These are phyloP conservation scores for Bubo scandiacus DNA, from an alignment of 2,113 vertebrate genomes.

Conservation along the genomic window DNA sequence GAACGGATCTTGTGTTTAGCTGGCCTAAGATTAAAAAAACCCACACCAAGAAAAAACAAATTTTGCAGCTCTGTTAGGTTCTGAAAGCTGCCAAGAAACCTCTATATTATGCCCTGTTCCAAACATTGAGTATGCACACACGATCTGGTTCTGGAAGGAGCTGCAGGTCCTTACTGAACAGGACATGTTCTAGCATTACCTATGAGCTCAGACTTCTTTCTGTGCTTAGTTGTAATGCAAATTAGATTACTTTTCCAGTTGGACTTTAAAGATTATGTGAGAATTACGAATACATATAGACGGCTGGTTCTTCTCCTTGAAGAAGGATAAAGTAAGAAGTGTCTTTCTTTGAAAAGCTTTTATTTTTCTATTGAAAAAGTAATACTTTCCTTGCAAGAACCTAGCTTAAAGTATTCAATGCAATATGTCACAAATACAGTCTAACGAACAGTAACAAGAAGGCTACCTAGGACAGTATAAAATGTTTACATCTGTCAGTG, in stretches of 20 bases:
- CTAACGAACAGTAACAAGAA: not conserved
- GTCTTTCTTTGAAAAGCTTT: not conserved
- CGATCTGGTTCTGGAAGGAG: not conserved
- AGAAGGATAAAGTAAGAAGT: not conserved
- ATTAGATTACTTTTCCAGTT: not conserved
- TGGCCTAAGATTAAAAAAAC: not conserved
- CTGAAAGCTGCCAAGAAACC: not conserved
- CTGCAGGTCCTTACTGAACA: not conserved
- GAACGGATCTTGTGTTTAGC: not conserved
- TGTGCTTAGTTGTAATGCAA: not conserved
- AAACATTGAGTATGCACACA: not conserved
- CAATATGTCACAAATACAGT: not conserved
- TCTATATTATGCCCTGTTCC: not conserved
- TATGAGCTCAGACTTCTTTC: not conserved
- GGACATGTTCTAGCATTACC: not conserved
- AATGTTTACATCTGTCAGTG: not conserved
- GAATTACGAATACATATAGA: not conserved
- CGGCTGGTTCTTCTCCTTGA: not conserved
- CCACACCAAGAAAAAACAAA: not conserved
- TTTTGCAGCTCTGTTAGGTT: not conserved
- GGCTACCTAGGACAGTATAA: not conserved
- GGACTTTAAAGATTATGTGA: not conserved
- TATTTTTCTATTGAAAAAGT: not conserved
- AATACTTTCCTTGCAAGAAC: not conserved
- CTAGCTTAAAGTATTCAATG: not conserved